Percentiles rank a stretch among this genome's conserved stretches.
These are phyloP conservation scores for Agrilus cyanescens DNA, from an alignment of 2,888 invertebrate genomes.

Conservation along the genomic window DNA sequence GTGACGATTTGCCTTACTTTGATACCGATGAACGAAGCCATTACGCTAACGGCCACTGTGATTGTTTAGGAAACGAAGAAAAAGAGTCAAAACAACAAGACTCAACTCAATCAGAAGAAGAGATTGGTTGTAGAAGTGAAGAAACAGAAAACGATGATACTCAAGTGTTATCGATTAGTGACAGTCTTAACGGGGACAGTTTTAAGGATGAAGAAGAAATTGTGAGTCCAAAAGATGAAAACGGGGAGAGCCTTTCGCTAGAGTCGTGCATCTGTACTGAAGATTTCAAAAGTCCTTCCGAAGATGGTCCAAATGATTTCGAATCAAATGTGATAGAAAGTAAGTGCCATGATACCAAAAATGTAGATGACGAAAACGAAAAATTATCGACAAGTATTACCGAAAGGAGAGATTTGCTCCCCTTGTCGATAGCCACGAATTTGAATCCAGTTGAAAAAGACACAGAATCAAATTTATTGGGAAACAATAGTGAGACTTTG, in stretches of 20 bases:
- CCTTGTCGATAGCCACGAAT: no score
- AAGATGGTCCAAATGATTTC: not conserved
- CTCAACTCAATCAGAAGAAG: no score
- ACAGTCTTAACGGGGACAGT: constrained; percentile 1
- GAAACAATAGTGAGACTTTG: no score
- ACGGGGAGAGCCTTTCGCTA: constrained; percentile 11
- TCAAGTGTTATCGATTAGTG: constrained; percentile 5
- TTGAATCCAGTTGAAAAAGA: no score
- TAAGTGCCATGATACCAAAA: no score
- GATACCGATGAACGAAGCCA: constrained; percentile 31
- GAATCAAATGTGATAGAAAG: not conserved
- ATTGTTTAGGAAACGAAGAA: not conserved
- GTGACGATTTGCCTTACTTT: constrained; percentile 40
- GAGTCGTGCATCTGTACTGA: constrained; percentile 14
- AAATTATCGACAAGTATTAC: no score
- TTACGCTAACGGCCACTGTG: not conserved
- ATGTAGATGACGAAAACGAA: no score
- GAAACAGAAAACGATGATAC: not conserved
- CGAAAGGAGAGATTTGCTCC: no score
- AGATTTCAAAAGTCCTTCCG: constrained; percentile 5
- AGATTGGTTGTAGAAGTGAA: not conserved
- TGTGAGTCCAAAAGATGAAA: constrained; percentile 21
- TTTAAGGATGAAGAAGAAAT: constrained; percentile 21
- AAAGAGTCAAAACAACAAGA: no score
- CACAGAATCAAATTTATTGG: no score